Evolutionary conservation across 2,797 vertebrate species (phyloP).

Genomic region (Hapalemur alaotrensis): DNA sequence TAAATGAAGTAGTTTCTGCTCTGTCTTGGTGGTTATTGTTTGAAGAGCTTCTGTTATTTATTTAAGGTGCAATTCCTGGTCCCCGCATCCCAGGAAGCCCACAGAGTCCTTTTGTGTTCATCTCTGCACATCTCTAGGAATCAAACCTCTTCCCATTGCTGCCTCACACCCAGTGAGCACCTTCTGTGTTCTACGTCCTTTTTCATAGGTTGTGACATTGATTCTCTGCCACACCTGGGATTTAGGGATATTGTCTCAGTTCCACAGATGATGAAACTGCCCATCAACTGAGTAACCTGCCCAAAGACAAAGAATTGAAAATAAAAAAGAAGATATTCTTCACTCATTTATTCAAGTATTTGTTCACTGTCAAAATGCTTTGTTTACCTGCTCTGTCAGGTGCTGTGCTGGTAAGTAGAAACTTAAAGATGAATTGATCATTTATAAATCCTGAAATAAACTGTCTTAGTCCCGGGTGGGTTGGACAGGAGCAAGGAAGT

Average conservation of each 20-base stretch:
- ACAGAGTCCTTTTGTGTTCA: accelerated
- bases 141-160: accelerated
- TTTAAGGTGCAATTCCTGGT: accelerated
- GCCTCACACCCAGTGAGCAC: accelerated
- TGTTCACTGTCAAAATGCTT: accelerated
- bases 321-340: accelerated
- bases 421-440: neutral
- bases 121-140: accelerated
- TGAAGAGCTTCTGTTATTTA: neutral
- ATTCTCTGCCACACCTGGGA: accelerated
- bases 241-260: accelerated
- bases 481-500: too few species aligned
- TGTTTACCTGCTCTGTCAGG: too few species aligned
- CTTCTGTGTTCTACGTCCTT: accelerated
- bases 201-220: accelerated
- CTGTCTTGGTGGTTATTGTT: neutral
- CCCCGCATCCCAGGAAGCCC: neutral
- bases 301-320: neutral
- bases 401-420: neutral
- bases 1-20: neutral
- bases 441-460: neutral
- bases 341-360: accelerated
- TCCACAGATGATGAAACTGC: too few species aligned
- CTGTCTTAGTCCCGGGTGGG: accelerated
- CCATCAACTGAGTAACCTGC: neutral